Evolutionary conservation across 1,140 invertebrate genomes (phyloP).

Genomic region (Frieseomelitta varia): DNA sequence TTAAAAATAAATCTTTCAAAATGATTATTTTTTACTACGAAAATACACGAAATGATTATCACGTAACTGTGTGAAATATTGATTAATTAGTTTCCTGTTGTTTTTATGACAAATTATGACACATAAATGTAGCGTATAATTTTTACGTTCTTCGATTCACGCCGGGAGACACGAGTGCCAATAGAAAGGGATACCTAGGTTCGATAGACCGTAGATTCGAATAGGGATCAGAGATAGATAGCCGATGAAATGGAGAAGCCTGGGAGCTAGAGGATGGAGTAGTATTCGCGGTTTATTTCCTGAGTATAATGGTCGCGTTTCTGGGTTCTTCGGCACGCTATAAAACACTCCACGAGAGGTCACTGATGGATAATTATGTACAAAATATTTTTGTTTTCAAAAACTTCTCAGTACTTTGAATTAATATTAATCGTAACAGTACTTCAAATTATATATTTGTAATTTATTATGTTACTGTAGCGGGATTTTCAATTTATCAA

Average conservation of each 20-base stretch:
- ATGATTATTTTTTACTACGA: too few relatives aligned
- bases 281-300: conserved; percentile 1
- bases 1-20: too few relatives aligned
- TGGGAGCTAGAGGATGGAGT: neutral
- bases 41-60: too few relatives aligned
- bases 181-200: neutral
- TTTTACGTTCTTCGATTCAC: neutral
- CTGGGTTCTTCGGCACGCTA: too few relatives aligned
- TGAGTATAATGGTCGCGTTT: neutral
- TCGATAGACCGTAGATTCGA: neutral
- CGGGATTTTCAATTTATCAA: too few relatives aligned
- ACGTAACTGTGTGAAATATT: too few relatives aligned
- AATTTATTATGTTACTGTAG: too few relatives aligned
- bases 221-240: neutral
- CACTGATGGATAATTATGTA: neutral
- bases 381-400: neutral
- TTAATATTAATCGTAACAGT: neutral
- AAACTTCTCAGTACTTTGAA: neutral
- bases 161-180: too few relatives aligned
- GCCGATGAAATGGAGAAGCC: conserved; percentile 34
- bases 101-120: too few relatives aligned
- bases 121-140: neutral
- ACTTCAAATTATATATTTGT: too few relatives aligned
- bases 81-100: too few relatives aligned
- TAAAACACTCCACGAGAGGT: neutral